Conservation (phyloP, 92 coral and sea anemone genomes). For the Paragorgia papillata region DNA sequence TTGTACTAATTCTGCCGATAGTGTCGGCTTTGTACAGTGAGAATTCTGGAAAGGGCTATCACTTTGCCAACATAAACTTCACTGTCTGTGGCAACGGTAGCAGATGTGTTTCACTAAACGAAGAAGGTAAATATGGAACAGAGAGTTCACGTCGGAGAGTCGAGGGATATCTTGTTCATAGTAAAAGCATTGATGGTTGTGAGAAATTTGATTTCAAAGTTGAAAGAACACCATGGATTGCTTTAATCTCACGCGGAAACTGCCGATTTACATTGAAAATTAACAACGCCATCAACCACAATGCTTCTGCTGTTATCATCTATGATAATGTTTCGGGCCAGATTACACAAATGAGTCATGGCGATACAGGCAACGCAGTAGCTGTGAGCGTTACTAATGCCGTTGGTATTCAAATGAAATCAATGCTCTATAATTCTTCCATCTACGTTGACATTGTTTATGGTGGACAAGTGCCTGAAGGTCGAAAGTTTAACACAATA, state of each 20-base stretch:
- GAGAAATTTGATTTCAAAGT: constrained; percentile 62
- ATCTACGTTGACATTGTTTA: constrained; percentile 69
- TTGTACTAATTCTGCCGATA: background rate
- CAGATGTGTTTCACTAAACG: constrained; percentile 1
- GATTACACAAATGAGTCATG: constrained; percentile 56
- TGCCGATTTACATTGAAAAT: constrained; percentile 80
- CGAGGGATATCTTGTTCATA: constrained; percentile 80
- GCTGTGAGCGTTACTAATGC: constrained; percentile 71
- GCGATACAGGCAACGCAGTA: constrained; percentile 52
- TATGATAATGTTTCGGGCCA: constrained; percentile 56
- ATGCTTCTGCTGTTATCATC: constrained; percentile 85
- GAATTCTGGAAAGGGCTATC: background rate
- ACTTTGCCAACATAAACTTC: constrained; percentile 28
- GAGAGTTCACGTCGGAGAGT: constrained; percentile 66
- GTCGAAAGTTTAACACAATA: constrained; percentile 89
- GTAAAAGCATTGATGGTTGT: constrained; percentile 70
- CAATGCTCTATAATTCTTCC: constrained; percentile 61
- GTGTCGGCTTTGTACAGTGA: constrained; percentile 32
- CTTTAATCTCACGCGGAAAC: constrained; percentile 77
- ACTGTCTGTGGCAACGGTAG: constrained; percentile 9
- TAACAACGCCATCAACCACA: constrained; percentile 77
- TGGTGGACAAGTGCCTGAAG: constrained; percentile 34
- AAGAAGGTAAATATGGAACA: constrained; percentile 65
- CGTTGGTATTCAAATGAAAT: constrained; percentile 64
- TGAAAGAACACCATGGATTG: constrained; percentile 73